Evolutionary conservation across 2,888 invertebrate genomes (phyloP), one percentile per base, ranked within the genome.

Genomic region (Osmoderma eremita): DNA sequence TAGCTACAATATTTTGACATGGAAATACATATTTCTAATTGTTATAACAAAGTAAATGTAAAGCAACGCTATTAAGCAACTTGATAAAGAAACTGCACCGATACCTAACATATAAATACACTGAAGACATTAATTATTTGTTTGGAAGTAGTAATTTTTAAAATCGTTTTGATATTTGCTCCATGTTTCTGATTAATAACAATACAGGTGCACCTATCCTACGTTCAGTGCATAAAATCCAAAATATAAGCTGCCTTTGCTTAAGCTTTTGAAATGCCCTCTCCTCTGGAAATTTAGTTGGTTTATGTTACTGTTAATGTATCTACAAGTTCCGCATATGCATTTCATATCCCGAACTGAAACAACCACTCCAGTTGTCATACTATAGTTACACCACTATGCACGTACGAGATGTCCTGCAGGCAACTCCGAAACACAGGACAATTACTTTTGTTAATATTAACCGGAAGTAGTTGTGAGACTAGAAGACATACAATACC

Each of bases 381-480:
- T 45, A 58, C 13, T 30, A 22, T 17, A 45, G 58, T 61, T 45
- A 30, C 36, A 3, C 24, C 4, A 36, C 42, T 58, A 45, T 45
- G 12, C 42, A 42, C 24, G 56, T 58, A 24, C 45, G 45, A 61
- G 30, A 61, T 48, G 15, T 30, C 45, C 38, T n/a, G 18, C n/a
- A 30, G 24, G 17, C 13, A 61, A 30, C 45, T 48, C 41, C 17
- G 45, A 30, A 45, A 61, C 45, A 61, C 45, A 61, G 30, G 17
- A 12, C 5, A 45, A 45, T 61, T 61, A 61, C 58, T 61, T 45
- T 45, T 45, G 58, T 61, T 48, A 36, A 36, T 45, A 45, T 30
- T 6, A 17, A 45, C 45, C 48, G 58, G 58, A 61, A 61, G 45
- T 61, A 45, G 17, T 30, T 48, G 45, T n/a, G 45, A 61, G 58